phyloP scores from a whole-genome alignment of 2,888 invertebrate genomes.

The Drosophila dives region DNA sequence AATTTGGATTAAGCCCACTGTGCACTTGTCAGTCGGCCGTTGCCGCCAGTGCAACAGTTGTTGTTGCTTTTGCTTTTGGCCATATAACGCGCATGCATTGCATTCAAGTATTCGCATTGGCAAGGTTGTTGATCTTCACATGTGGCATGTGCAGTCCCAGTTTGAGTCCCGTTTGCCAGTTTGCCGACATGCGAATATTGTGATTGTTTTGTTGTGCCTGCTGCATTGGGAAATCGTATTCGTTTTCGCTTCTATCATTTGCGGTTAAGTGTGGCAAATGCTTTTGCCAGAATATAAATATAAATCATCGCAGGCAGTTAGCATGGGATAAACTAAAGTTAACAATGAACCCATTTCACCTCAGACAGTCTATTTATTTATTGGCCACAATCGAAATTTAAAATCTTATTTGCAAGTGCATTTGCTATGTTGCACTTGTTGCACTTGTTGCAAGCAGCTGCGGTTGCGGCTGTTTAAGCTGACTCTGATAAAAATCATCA shows the following conservation, averaged over 20 bases:
- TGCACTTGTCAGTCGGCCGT: conserved; percentile 33
- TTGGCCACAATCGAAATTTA: conserved; percentile 49
- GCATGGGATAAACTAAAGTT: background rate
- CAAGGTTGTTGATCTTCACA: conserved; percentile 79
- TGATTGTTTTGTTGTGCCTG: conserved; percentile 24
- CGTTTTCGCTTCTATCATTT: conserved; percentile 44
- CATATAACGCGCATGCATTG: conserved; percentile 66
- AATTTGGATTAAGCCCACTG: conserved; percentile 34
- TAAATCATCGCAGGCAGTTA: conserved; percentile 29
- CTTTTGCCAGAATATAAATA: conserved; percentile 41
- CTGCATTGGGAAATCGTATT: conserved; percentile 22
- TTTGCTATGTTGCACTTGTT: conserved; percentile 5
- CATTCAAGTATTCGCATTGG: conserved; percentile 70
- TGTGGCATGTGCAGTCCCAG: conserved; percentile 49
- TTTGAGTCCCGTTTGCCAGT: conserved; percentile 18
- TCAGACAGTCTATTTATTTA: conserved; percentile 27
- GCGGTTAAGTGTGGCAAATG: conserved; percentile 52
- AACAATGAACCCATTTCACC: conserved; percentile 44
- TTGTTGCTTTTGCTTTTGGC: conserved; percentile 47
- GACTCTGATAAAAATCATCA: conserved; percentile 58
- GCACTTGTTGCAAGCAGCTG: conserved; percentile 1
- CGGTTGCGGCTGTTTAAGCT: conserved; percentile 17
- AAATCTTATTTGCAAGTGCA: conserved; percentile 46
- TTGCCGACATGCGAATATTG: conserved; percentile 33
- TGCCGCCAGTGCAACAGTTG: conserved; percentile 15